phyloP scores from a whole-genome alignment of 2,113 vertebrate species.

The Rafetus swinhoei region DNA sequence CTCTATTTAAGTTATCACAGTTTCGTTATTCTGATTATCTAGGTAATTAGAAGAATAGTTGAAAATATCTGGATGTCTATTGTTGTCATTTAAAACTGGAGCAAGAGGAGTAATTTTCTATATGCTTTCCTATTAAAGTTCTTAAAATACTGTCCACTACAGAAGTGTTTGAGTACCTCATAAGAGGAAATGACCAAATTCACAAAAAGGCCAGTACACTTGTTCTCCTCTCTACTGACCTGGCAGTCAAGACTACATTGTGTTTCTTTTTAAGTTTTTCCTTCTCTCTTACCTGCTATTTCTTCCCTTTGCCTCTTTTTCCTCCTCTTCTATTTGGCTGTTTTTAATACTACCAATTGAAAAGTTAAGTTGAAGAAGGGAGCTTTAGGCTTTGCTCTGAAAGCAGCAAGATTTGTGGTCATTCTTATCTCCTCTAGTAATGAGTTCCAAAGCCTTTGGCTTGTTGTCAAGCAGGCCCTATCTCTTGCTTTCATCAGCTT shows the following conservation, averaged over 20 bases:
- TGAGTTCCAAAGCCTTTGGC: not conserved
- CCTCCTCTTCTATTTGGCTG: not conserved
- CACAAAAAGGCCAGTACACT: not conserved
- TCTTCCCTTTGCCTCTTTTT: not conserved
- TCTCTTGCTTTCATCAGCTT: not conserved
- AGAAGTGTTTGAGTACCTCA: not conserved
- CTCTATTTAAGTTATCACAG: not conserved
- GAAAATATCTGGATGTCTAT: not conserved
- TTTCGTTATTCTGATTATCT: not conserved
- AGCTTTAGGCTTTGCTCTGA: not conserved
- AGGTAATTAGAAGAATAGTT: too few species aligned
- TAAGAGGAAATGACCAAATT: not conserved
- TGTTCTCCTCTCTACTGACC: not conserved
- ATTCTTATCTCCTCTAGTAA: slow-evolving; percentile 12
- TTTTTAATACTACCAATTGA: slow-evolving; percentile 27
- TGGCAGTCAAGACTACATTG: not conserved
- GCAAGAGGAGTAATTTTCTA: not conserved
- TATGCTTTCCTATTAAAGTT: not conserved
- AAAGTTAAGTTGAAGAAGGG: slow-evolving; percentile 10
- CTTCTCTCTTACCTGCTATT: not conserved
- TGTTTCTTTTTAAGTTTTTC: not conserved
- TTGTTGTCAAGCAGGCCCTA: not conserved
- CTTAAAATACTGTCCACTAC: not conserved
- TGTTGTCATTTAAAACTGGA: not conserved
- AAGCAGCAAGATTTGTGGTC: slow-evolving; percentile 18